Conservation (phyloP, 2,113 vertebrate species). For the Catagonus wagneri region DNA sequence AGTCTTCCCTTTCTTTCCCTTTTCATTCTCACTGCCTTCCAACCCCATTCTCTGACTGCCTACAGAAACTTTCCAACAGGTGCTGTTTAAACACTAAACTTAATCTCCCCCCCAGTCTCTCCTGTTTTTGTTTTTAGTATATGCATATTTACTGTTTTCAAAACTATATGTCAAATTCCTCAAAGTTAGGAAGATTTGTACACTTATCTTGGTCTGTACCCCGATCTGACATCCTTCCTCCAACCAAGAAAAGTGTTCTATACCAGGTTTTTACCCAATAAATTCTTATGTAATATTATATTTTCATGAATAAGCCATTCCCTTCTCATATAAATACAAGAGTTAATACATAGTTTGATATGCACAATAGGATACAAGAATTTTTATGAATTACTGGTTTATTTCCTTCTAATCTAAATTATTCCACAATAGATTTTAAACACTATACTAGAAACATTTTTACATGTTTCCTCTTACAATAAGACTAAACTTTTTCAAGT, state of each 20-base stretch:
- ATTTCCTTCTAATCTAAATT: background rate
- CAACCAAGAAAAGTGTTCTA: background rate
- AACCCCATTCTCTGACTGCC: background rate
- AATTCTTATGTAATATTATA: background rate
- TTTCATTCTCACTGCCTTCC: background rate
- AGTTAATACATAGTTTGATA: background rate
- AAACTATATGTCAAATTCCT: slow-evolving; percentile 1
- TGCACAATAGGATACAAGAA: background rate
- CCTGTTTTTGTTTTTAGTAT: background rate
- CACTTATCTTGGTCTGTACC: background rate
- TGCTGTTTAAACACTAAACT: background rate
- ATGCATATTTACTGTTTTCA: background rate
- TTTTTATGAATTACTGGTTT: background rate
- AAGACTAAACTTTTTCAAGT: background rate
- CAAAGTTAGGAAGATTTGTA: background rate
- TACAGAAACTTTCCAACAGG: background rate
- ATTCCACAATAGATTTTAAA: background rate
- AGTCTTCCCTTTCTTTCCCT: background rate
- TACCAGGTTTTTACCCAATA: background rate
- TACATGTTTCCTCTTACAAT: background rate
- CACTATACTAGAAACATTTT: background rate
- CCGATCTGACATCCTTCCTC: background rate
- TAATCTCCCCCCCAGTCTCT: background rate
- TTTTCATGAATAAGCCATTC: background rate
- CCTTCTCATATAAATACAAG: background rate